Percentiles rank a stretch among this genome's conserved stretches.
Evolutionary conservation across 2,797 vertebrate genomes (phyloP).

Genomic region (Enteromius radiatus): DNA sequence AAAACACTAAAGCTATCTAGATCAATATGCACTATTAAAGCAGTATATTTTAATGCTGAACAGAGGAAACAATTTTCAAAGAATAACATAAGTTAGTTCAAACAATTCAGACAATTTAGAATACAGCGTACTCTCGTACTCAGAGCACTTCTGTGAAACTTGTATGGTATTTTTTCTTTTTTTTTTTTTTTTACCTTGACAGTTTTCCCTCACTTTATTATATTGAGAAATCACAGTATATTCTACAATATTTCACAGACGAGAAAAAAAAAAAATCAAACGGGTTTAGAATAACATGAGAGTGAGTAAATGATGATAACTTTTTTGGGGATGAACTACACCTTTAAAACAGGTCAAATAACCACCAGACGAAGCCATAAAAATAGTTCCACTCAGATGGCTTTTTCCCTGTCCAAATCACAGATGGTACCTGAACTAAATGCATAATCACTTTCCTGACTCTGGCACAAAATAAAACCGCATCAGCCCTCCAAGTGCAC

Average conservation of each 20-base stretch:
- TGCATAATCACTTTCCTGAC: constrained; percentile 32
- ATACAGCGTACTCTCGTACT: neutral
- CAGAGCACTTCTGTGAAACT: neutral
- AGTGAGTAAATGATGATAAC: neutral
- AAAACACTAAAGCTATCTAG: neutral
- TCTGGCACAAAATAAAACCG: constrained; percentile 45
- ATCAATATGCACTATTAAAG: neutral
- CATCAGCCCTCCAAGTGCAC: constrained; percentile 26
- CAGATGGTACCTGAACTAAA: constrained; percentile 43
- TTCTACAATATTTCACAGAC: neutral
- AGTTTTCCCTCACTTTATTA: neutral
- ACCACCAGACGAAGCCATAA: constrained; percentile 26
- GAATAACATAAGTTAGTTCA: neutral
- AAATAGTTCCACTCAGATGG: constrained; percentile 35
- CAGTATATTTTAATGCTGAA: neutral
- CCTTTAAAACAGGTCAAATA: constrained; percentile 43
- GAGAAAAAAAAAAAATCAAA: neutral
- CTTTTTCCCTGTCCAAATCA: constrained; percentile 29
- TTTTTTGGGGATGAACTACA: neutral
- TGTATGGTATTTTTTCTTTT: neutral
- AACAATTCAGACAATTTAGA: neutral
- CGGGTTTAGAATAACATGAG: neutral
- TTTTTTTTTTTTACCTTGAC: neutral
- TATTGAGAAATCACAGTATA: no score
- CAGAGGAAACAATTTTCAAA: neutral